Evolutionary conservation across 2,797 vertebrate species (phyloP), one percentile per base, ranked within the genome.

Genomic region (Lycodopsis pacificus): DNA sequence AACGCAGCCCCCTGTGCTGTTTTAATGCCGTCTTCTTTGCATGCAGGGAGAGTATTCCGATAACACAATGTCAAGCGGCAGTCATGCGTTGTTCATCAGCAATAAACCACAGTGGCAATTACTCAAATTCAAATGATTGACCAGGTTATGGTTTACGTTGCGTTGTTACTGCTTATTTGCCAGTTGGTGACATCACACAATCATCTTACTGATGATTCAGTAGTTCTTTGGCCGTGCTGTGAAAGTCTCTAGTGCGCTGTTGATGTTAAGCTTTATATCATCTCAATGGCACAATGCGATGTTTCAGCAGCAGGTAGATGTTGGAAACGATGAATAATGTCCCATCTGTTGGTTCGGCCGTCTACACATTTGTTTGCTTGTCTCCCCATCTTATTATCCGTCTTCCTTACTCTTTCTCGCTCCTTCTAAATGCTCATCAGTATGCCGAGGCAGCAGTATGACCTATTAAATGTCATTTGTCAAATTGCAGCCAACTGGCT

Each of bases 391-490:
- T 82, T 81, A 80, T 65, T 74, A 79, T 78, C 79, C 61, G 34
- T 89, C 85, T 78, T 51, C 76, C 48, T 82, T 70, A 51, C 44
- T 70, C 61, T 22, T 57, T 65, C 66, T 51, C 64, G 81, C 63
- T 79, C 65, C 59, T 49, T 61, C 65, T 76, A 64, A 76, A 72
- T 72, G 8, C 81, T 89, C 88, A 92, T 95, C 83, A 89, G 91
- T 90, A 95, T 95, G 91, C 93, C 79, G 27, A 68, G 42, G 69
- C 80, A 61, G 77, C 48, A 53, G 81, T 88, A 59, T 90, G 90
- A 94, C 94, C 94, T 91, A 95, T 95, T 95, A 94, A 94, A 93
- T 94, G 93, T 92, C 85, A 91, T 95, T 95, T 95, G 92, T 95
- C 92, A 94, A 92, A 95, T 94, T 94, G 91, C 92, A 91, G 88